These are phyloP conservation scores for Stramonita haemastoma DNA, from an alignment of 2,888 invertebrate species.

Conservation along the genomic window DNA sequence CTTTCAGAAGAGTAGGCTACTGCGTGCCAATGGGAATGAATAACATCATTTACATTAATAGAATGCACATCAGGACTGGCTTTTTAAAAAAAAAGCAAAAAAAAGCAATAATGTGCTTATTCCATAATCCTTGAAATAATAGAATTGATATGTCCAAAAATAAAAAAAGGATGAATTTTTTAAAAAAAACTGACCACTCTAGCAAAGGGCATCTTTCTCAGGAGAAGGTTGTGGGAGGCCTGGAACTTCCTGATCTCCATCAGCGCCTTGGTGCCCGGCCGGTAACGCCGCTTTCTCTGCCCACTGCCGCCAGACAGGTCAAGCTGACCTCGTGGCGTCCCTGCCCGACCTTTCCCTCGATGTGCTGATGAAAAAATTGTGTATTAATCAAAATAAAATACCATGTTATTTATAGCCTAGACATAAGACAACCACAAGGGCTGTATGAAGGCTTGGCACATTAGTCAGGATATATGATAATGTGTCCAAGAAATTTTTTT, in stretches of 20 bases:
- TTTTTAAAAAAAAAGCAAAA: too few species aligned
- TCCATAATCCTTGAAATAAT: too few species aligned
- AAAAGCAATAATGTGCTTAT: too few species aligned
- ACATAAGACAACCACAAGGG: not conserved
- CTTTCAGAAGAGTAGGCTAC: too few species aligned
- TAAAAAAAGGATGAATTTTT: not conserved
- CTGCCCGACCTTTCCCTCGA: not conserved
- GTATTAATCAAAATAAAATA: not conserved
- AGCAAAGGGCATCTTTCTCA: constrained; percentile 71
- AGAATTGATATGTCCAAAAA: too few species aligned
- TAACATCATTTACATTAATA: too few species aligned
- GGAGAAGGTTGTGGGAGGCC: constrained; percentile 64
- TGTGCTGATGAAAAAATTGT: not conserved
- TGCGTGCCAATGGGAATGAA: too few species aligned
- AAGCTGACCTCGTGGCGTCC: not conserved
- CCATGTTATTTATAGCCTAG: not conserved
- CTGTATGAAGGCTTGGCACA: too few species aligned
- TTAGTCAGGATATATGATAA: too few species aligned
- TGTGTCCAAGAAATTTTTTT: too few species aligned
- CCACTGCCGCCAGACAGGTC: not conserved
- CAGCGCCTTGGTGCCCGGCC: constrained; percentile 68
- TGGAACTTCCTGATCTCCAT: constrained; percentile 70
- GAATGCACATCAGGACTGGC: too few species aligned
- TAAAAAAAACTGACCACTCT: constrained; percentile 58
- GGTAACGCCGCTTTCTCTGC: constrained; percentile 48